These are phyloP conservation scores for Melanaphis sacchari DNA, from an alignment of 1,140 invertebrate species.

Conservation along the genomic window DNA sequence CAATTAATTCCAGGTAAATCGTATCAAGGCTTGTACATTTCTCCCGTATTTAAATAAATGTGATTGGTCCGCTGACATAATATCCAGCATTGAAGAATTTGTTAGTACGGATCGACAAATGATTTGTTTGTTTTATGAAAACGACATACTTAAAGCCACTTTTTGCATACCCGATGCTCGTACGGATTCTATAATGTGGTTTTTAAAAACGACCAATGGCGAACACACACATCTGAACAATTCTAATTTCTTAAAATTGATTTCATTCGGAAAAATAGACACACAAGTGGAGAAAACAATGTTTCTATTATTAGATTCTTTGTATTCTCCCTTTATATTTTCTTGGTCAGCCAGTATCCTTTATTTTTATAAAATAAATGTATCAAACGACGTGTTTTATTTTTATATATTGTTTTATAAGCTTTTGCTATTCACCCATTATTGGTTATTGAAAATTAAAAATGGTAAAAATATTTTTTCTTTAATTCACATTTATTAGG, in stretches of 20 bases:
- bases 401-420: not conserved
- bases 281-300: constrained; percentile 42
- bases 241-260: not conserved
- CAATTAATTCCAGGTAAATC: not conserved
- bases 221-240: not conserved
- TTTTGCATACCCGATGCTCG: not conserved
- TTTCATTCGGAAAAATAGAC: constrained; percentile 29
- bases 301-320: constrained; percentile 17
- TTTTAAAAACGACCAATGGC: not conserved
- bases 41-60: not conserved
- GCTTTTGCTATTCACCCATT: not conserved
- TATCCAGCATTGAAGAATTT: not conserved
- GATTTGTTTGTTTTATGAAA: constrained; percentile 38
- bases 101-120: not conserved
- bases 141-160: constrained; percentile 18
- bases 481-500: not conserved
- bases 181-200: constrained; percentile 18
- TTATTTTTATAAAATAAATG: not conserved
- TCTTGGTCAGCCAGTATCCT: constrained; percentile 49
- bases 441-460: not conserved
- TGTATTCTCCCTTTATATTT: constrained; percentile 46
- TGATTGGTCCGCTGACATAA: not conserved
- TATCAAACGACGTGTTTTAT: not conserved
- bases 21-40: constrained; percentile 22
- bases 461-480: not conserved